Conservation (phyloP, 2,797 vertebrate genomes). For the Scolopax rusticola region DNA sequence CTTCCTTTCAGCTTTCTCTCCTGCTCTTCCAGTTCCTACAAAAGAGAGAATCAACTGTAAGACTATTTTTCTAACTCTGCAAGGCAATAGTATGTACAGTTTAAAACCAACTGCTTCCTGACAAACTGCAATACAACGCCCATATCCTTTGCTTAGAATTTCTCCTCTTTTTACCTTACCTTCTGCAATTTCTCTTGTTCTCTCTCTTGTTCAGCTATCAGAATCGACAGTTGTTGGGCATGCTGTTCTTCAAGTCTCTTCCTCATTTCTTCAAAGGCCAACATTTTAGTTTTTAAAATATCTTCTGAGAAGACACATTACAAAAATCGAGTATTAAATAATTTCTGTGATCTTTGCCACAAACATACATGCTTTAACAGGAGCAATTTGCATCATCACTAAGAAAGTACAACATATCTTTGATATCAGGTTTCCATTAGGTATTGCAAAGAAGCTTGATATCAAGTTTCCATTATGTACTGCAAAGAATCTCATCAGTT, state of each 20-base stretch:
- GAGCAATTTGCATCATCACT: not conserved
- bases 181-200: slow-evolving; percentile 88
- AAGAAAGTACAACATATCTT: not conserved
- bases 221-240: slow-evolving; percentile 86
- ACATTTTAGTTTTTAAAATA: slow-evolving; percentile 82
- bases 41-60: slow-evolving; percentile 31
- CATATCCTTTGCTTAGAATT: not conserved
- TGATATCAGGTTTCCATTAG: not conserved
- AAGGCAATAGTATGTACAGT: not conserved
- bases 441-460: not conserved
- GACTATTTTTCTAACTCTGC: not conserved
- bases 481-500: not conserved
- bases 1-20: slow-evolving; percentile 77
- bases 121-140: not conserved
- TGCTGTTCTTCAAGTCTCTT: slow-evolving; percentile 91
- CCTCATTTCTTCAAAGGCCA: slow-evolving; percentile 90
- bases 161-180: slow-evolving; percentile 75
- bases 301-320: slow-evolving; percentile 68
- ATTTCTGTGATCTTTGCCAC: not conserved
- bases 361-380: not conserved
- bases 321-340: not conserved
- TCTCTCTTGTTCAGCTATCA: slow-evolving; percentile 91
- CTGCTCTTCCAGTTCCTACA: slow-evolving; percentile 82
- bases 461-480: not conserved
- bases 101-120: not conserved